phyloP scores from a whole-genome alignment of 2,888 invertebrate genomes.

The Cephus pulcher region DNA sequence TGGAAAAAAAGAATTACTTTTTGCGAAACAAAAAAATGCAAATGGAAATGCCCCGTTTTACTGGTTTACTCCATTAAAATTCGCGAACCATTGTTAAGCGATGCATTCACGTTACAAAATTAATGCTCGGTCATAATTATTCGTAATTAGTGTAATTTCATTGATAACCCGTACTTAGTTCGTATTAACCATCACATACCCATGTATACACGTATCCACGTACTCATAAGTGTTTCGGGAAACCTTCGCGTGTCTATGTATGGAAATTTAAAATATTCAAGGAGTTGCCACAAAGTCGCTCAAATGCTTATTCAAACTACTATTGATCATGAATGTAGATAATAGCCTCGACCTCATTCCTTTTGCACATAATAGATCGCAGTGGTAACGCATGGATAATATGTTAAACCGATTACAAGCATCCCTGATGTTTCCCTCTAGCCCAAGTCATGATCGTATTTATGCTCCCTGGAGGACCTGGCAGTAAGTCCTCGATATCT shows the following conservation, averaged over 20 bases:
- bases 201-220: not conserved
- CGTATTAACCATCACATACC: not conserved
- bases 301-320: not conserved
- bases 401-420: not conserved
- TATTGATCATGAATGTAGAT: not conserved
- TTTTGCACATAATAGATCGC: not conserved
- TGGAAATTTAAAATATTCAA: not conserved
- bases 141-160: not conserved
- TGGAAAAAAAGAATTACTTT: not conserved
- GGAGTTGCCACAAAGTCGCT: not conserved
- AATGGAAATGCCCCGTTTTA: not conserved
- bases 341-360: not conserved
- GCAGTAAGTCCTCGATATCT: not conserved
- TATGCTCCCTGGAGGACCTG: not conserved
- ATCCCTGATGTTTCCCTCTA: not conserved
- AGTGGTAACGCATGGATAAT: not conserved
- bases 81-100: not conserved
- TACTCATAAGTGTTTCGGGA: not conserved
- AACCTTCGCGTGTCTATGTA: not conserved
- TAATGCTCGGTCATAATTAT: not conserved
- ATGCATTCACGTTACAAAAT: not conserved
- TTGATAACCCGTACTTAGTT: not conserved
- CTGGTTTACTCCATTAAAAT: not conserved
- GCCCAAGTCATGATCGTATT: not conserved
- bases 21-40: not conserved